Percentiles rank a stretch among this genome's conserved stretches.
These are phyloP conservation scores for Pao palembangensis DNA, from an alignment of 2,113 vertebrate genomes.

Conservation along the genomic window DNA sequence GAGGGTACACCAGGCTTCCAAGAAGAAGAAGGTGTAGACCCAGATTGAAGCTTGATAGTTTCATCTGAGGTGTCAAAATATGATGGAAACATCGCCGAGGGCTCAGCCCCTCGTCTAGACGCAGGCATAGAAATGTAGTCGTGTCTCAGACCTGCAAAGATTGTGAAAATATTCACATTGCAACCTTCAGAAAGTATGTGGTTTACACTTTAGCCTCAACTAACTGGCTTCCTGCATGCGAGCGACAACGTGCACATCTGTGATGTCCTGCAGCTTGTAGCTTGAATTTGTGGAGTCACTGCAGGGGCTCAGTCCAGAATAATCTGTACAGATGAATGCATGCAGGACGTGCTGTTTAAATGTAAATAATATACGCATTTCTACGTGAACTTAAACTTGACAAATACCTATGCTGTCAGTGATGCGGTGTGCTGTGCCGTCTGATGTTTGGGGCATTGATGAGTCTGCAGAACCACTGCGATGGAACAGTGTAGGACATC, in stretches of 20 bases:
- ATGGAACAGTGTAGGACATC: constrained; percentile 64
- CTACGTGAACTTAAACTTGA: not conserved
- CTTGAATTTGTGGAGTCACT: constrained; percentile 71
- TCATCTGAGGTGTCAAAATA: constrained; percentile 67
- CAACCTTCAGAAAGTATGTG: not conserved
- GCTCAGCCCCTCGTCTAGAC: constrained; percentile 62
- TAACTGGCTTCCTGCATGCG: constrained; percentile 81
- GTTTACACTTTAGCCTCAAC: constrained; percentile 22
- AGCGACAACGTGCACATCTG: constrained; percentile 81
- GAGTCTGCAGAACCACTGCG: constrained; percentile 65
- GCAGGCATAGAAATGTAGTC: constrained; percentile 74
- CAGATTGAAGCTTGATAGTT: constrained; percentile 32
- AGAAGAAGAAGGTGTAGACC: not conserved
- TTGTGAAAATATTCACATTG: not conserved
- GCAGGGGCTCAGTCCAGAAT: constrained; percentile 57
- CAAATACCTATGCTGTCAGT: not conserved
- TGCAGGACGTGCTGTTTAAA: constrained; percentile 29
- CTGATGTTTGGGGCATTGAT: constrained; percentile 3
- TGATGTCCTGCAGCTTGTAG: constrained; percentile 79
- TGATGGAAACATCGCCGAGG: constrained; percentile 61
- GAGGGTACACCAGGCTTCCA: not conserved
- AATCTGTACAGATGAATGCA: constrained; percentile 70
- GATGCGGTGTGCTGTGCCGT: too few species aligned
- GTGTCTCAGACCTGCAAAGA: constrained; percentile 75
- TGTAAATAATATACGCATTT: not conserved